Percentiles rank a stretch among this genome's conserved stretches.
Conservation (phyloP, 2,888 invertebrate genomes). For the Imbricaverruca yamaguchii region DNA sequence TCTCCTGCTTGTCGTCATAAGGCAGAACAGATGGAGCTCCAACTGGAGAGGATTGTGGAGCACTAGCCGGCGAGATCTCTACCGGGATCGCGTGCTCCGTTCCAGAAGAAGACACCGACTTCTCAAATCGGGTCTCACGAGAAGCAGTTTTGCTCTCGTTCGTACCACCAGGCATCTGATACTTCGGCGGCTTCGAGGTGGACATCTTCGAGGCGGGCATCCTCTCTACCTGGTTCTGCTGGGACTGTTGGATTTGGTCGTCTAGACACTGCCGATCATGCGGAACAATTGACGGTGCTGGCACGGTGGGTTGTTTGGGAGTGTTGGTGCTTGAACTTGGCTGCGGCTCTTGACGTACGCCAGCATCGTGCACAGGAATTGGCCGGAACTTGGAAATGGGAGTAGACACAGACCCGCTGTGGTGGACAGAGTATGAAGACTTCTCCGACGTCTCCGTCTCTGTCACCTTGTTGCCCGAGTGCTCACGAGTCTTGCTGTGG, state of each 20-base stretch:
- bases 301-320: neutral
- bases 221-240: neutral
- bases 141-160: neutral
- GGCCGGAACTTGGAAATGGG: too few relatives aligned
- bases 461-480: too few relatives aligned
- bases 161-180: too few relatives aligned
- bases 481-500: too few relatives aligned
- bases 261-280: neutral
- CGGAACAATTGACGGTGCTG: neutral
- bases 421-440: too few relatives aligned
- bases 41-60: neutral
- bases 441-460: too few relatives aligned
- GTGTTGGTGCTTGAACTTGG: too few relatives aligned
- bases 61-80: neutral
- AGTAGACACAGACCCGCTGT: too few relatives aligned
- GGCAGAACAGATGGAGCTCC: neutral
- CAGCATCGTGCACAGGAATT: too few relatives aligned
- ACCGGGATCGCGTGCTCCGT: neutral
- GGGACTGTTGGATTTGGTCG: neutral
- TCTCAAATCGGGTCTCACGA: neutral
- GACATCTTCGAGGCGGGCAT: neutral
- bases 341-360: too few relatives aligned
- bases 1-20: neutral
- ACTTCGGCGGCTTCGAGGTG: neutral
- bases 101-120: neutral